phyloP scores from a whole-genome alignment of 37 sponge, comb jelly and placozoan species.

The Bolinopsis microptera region DNA sequence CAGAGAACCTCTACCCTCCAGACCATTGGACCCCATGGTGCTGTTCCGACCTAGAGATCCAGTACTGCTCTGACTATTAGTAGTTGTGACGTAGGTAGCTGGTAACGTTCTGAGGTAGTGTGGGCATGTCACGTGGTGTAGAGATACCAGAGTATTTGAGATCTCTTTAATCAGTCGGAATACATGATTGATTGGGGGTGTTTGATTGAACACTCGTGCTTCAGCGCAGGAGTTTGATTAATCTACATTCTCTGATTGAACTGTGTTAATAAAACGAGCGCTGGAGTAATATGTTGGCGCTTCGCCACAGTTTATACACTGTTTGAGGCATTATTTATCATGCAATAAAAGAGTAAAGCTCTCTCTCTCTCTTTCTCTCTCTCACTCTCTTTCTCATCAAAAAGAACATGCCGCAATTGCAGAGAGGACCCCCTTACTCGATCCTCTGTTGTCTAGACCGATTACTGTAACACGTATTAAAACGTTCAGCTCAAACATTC shows the following conservation, averaged over 20 bases:
- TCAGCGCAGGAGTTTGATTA: no score
- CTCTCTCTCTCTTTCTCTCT: no score
- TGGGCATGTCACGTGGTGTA: no score
- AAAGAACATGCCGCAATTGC: background rate
- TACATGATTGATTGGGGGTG: no score
- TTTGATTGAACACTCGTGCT: no score
- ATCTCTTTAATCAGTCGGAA: no score
- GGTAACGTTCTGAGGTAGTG: slow-evolving; percentile 1
- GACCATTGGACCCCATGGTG: background rate
- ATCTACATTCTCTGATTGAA: background rate
- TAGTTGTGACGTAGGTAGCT: slow-evolving; percentile 14
- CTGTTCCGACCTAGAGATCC: slow-evolving; percentile 34
- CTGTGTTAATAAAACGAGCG: background rate
- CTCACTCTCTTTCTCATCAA: no score
- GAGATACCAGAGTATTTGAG: no score
- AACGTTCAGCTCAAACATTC: background rate
- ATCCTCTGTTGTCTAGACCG: background rate
- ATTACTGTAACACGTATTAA: background rate
- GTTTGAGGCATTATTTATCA: background rate
- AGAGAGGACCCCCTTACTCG: background rate
- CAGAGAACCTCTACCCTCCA: background rate
- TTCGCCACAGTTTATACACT: background rate
- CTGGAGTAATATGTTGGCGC: background rate
- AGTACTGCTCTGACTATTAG: background rate
- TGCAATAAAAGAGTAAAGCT: background rate